Evolutionary conservation across 2,113 vertebrate genomes (phyloP), one percentile per base, ranked within the genome.

Genomic region (Theropithecus gelada): DNA sequence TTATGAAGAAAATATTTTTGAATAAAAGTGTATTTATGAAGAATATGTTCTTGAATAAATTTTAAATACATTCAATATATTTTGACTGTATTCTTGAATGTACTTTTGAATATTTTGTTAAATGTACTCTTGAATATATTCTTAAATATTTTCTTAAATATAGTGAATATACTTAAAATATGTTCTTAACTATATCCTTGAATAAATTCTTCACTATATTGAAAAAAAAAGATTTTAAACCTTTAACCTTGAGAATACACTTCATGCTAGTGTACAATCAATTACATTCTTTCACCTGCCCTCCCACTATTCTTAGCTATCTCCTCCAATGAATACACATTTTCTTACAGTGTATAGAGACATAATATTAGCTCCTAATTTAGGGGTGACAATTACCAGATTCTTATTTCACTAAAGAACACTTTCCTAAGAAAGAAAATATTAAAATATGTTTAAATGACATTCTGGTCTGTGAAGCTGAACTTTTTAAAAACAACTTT

Each of bases 241-340:
- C 5, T 0, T 96, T 98, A 98, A 98, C 98, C 98, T 98, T 98
- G 97, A 97, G 98, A 98, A 98, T 93, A 97, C 95, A 95, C 95
- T 98, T 98, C 98, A 98, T 88, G 83, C 98, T 98, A 98, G 97
- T 97, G 98, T 97, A 97, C 96, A 99, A 99, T 98, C 97, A 98
- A 68, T 93, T 92, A 94, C 85, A 91, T 97, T 98, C 97, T 93
- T 98, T 98, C 97, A 96, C 93, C 98, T 98, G 98, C 98, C 99
- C 98, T 98, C 98, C 98, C 97, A 98, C 96, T 97, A 45, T 76
- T 96, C 97, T 98, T 98, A 98, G 98, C 97, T 98, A 98, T 99
- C 98, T 95, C 93, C 97, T 98, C 98, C 97, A 99, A 96, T 98
- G 97, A 97, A 82, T 88, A 96, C 95, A 97, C 98, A 95, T 96